Evolutionary conservation across 2,113 vertebrate species (phyloP).

Genomic region (Albula goreensis): DNA sequence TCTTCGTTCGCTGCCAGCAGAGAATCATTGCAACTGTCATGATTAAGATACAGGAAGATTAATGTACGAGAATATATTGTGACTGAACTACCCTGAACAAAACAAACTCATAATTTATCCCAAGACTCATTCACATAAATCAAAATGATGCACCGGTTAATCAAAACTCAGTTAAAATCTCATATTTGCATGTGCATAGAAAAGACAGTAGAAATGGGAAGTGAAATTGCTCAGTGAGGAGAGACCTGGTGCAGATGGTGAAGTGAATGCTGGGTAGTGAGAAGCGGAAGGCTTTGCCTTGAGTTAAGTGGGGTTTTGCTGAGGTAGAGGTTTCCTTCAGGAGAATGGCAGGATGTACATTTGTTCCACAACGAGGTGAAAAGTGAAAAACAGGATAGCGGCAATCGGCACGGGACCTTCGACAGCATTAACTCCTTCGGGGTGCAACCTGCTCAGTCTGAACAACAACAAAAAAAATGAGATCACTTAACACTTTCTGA

Average conservation of each 20-base stretch:
- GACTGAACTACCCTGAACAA: too few relatives aligned
- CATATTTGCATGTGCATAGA: not conserved
- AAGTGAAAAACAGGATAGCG: conserved; percentile 69
- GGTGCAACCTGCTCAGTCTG: not conserved
- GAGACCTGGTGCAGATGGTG: not conserved
- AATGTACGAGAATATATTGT: too few relatives aligned
- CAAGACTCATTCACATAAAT: too few relatives aligned
- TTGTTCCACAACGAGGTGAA: conserved; percentile 56
- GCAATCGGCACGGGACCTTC: conserved; percentile 30
- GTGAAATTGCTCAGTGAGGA: not conserved
- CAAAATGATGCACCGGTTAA: too few relatives aligned
- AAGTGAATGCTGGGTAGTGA: not conserved
- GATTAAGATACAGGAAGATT: too few relatives aligned
- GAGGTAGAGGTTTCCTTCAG: conserved; percentile 59
- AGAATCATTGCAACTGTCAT: too few relatives aligned
- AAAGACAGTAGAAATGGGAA: not conserved
- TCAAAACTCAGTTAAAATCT: not conserved
- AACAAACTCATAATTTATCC: too few relatives aligned
- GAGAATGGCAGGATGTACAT: conserved; percentile 74
- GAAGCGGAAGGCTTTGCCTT: not conserved
- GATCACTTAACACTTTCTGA: not conserved
- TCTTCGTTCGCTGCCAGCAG: too few relatives aligned
- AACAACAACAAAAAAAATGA: not conserved
- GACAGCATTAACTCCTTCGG: not conserved
- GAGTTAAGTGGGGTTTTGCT: conserved; percentile 35